Evolutionary conservation across 2,888 invertebrate genomes (phyloP).

Genomic region (Spisula subtruncata): DNA sequence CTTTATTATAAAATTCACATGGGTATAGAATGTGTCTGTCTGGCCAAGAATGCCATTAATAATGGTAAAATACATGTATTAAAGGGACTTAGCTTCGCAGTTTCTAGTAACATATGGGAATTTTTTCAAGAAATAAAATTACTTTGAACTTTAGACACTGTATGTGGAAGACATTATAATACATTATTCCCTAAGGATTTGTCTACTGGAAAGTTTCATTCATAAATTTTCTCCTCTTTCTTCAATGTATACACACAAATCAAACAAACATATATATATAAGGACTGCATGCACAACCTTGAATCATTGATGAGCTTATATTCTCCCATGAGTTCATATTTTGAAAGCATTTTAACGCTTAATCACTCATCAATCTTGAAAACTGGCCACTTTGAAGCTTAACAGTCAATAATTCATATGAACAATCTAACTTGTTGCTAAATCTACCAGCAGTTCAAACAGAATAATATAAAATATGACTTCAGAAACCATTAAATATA

Average conservation of each 20-base stretch:
- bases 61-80: no score
- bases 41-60: no score
- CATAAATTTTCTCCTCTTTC: background rate
- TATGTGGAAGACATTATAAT: no score
- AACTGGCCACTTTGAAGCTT: background rate
- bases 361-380: background rate
- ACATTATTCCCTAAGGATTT: no score
- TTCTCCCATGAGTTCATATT: background rate
- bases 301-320: conserved; percentile 13
- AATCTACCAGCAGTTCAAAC: background rate
- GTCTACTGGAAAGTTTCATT: background rate
- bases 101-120: no score
- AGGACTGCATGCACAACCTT: background rate
- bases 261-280: background rate
- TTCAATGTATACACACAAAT: background rate
- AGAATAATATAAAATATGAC: background rate
- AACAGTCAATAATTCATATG: background rate
- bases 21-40: no score
- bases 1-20: no score
- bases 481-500: background rate
- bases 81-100: no score
- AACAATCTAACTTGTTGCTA: background rate
- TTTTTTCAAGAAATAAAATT: no score
- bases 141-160: no score
- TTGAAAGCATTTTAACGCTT: background rate